Percentiles rank a stretch among this genome's conserved stretches.
Evolutionary conservation across 2,888 invertebrate genomes (phyloP).

Genomic region (Zhuqinia jingwanae): DNA sequence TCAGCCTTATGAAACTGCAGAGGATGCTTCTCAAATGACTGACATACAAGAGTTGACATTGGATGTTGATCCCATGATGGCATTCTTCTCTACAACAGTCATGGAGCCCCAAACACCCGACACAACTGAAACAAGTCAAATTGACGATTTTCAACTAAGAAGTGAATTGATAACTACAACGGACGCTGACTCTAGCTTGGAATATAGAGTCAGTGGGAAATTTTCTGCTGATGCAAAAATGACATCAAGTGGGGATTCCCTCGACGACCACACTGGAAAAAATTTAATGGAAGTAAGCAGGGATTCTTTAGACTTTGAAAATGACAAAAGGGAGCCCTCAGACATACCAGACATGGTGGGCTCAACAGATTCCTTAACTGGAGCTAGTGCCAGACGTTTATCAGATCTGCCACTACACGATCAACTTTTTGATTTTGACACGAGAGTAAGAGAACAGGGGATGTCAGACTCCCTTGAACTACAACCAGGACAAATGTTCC

Average conservation of each 20-base stretch:
- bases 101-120: slow-evolving; percentile 78
- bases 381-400: slow-evolving; percentile 78
- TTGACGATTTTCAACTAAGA: slow-evolving; percentile 72
- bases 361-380: slow-evolving; percentile 82
- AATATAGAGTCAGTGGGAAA: slow-evolving; percentile 78
- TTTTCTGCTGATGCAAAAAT: slow-evolving; percentile 80
- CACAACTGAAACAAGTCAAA: slow-evolving; percentile 73
- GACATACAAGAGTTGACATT: slow-evolving; percentile 64
- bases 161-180: slow-evolving; percentile 75
- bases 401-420: slow-evolving; percentile 36
- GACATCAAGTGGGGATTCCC: slow-evolving; percentile 78
- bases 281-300: slow-evolving; percentile 84
- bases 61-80: slow-evolving; percentile 75
- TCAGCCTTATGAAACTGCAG: slow-evolving; percentile 77
- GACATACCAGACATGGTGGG: slow-evolving; percentile 80
- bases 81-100: slow-evolving; percentile 78
- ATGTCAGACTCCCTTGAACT: slow-evolving; percentile 78
- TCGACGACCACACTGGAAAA: slow-evolving; percentile 76
- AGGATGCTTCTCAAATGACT: slow-evolving; percentile 74
- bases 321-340: slow-evolving; percentile 80
- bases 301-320: slow-evolving; percentile 85
- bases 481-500: slow-evolving; percentile 68
- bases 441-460: slow-evolving; percentile 49
- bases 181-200: slow-evolving; percentile 79
- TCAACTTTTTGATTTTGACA: slow-evolving; percentile 13